Evolutionary conservation across 2,888 invertebrate genomes (phyloP).

Genomic region (Drymonia ruficornis): DNA sequence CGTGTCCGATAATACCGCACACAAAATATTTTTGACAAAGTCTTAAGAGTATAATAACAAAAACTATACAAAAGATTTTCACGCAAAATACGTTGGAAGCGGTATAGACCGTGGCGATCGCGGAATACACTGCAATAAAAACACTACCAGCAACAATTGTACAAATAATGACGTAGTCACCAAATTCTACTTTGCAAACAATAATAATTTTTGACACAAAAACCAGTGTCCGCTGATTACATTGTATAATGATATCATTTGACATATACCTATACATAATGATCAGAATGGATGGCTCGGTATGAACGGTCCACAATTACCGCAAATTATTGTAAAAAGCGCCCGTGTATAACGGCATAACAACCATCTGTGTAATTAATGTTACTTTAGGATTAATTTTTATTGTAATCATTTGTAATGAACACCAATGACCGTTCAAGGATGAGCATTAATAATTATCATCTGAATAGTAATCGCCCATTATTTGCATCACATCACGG

Average conservation of each 20-base stretch:
- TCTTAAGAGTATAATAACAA: conserved; percentile 23
- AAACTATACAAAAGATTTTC: conserved; percentile 8
- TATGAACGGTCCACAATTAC: conserved; percentile 16
- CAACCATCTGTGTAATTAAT: conserved; percentile 12
- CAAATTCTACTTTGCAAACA: conserved; percentile 27
- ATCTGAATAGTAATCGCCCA: background rate
- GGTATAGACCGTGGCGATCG: conserved; percentile 21
- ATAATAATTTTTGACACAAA: conserved; percentile 27
- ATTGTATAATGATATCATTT: conserved; percentile 12
- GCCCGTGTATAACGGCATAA: conserved; percentile 8
- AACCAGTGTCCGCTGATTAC: conserved; percentile 31
- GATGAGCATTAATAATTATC: conserved; percentile 11
- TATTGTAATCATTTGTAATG: conserved; percentile 10
- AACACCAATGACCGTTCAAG: conserved; percentile 16
- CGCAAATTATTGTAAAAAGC: conserved; percentile 12
- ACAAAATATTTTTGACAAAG: conserved; percentile 18
- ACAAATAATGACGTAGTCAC: conserved; percentile 31
- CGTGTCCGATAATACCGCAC: conserved; percentile 16
- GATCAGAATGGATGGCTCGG: conserved; percentile 3
- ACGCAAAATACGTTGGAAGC: background rate
- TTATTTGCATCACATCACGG: background rate
- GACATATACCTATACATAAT: conserved; percentile 12
- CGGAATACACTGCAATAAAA: conserved; percentile 22
- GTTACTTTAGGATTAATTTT: conserved; percentile 12
- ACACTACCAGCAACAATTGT: conserved; percentile 29